Evolutionary conservation across 2,888 invertebrate genomes (phyloP), one percentile per base, ranked within the genome.

Genomic region (Oxytorus armatus): DNA sequence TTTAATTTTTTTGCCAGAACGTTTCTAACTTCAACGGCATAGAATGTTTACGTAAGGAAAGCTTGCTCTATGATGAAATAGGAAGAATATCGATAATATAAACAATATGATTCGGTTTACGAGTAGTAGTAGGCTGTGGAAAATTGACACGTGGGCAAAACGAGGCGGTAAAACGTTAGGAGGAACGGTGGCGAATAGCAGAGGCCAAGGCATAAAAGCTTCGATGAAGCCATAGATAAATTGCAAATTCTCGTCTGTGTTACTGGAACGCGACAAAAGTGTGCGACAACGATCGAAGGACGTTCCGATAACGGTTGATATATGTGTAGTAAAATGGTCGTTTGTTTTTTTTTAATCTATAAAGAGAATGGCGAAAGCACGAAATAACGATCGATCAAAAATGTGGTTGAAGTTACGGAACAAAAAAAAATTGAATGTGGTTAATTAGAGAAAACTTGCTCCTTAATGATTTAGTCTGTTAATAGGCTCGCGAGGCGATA

Each of bases 211-310:
- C 72, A 53, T 39, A n/a, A 47, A 76, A 79, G 70, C 76, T 79
- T 79, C 76, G 59, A 73, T 33, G 79, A 80, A 80, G 77, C 79
- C 79, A 14, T 80, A 80, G 21, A 33, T 29, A 44, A 61, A 63
- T 63, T 53, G 25, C 47, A 14, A 55, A 57, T 18, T 44, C 55
- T 39, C 29, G 39, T 49, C 51, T 21, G 59, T 68, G 66, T 72
- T 55, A 59, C 66, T 72, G 65, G 72, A 70, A 69, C 76, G 55
- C 66, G 66, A 36, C 51, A n/a, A 53, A 36, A 51, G 76, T 65
- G 70, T 76, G 51, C 53, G 29, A 29, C 14, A 23, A 51, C 23
- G 25, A 16, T 8, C 44, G 29, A 21, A 59, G 61, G 68, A 77
- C 70, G 44, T 36, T 33, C 36, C 14, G 55, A 59, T 55, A 39